Base-by-base conservation (phyloP, 1,140 invertebrate genomes). In the Anastrepha obliqua region DNA sequence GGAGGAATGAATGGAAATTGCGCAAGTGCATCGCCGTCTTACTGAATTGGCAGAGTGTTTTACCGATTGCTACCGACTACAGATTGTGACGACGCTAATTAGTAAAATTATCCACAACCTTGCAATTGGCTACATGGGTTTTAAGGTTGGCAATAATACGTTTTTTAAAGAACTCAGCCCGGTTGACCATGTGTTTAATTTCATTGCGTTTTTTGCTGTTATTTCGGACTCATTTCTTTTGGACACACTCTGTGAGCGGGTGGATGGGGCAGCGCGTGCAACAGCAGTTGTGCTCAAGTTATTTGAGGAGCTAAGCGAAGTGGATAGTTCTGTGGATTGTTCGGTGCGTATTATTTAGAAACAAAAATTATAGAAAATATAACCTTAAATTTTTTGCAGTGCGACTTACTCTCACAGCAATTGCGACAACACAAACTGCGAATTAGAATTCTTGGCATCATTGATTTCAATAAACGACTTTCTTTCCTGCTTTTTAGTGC, bases 391-490 rank as follows among this genome's bases (percentile, higher is more conserved):
- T 55, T 55, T 29, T 81, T 55, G 8, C 74, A 81, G 74, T 51
- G 44, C 11, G 9, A 11, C 11, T n/a, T 81, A n/a, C 47, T 81
- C 8, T 55, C 74, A 6, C 74, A 81, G 8, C 74, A 81, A 9
- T 55, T 81, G 47, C 44, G 47, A 3, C 44, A 51, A 20, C 47
- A 51, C 47, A 51, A 81, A 3, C 74, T 81, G 11, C 51, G 20
- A 20, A 81, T 81, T 58, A 58, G n/a, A 11, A 55, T 81, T 8
- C 42, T 81, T 29, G 74, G 74, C n/a, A n/a, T 81, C 5, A 81
- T 81, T 8, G 47, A 47, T 20, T 9, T 81, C n/a, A 81, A 81
- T 81, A 81, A 81, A n/a, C 74, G 74, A 17, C 74, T 81, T 55
- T 81, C 74, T n/a, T 81, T 81, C 11, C 9, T 81, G 15, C n/a